Conservation (phyloP, 2,797 vertebrate genomes). For the Gymnodraco acuticeps region DNA sequence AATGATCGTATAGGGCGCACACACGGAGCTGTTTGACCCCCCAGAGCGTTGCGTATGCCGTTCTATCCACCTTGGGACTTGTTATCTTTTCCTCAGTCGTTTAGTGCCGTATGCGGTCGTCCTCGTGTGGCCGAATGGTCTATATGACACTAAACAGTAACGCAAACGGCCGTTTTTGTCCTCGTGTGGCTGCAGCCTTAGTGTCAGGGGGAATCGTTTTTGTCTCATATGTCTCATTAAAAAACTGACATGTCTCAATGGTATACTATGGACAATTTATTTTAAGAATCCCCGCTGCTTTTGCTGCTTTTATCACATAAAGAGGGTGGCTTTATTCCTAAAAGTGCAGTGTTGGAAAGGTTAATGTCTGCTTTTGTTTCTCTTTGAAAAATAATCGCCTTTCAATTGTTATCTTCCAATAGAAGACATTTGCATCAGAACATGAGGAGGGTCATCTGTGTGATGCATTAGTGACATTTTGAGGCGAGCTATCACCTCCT, state of each 20-base stretch:
- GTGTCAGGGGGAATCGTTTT: neutral
- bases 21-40: too few relatives aligned
- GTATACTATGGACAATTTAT: neutral
- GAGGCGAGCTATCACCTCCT: conserved; percentile 55
- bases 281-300: neutral
- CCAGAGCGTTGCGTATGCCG: too few relatives aligned
- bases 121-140: too few relatives aligned
- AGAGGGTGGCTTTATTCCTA: neutral
- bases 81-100: too few relatives aligned
- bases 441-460: conserved; percentile 30
- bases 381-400: conserved; percentile 28
- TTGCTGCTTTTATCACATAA: neutral
- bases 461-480: conserved; percentile 67
- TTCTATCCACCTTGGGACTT: too few relatives aligned
- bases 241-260: neutral
- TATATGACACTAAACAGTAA: too few relatives aligned
- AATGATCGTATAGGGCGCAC: too few relatives aligned
- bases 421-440: conserved; percentile 55
- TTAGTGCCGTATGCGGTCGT: too few relatives aligned
- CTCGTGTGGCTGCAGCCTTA: too few relatives aligned
- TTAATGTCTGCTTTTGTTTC: conserved; percentile 21
- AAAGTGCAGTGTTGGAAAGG: neutral
- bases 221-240: neutral
- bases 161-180: too few relatives aligned
- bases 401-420: conserved; percentile 30